Base-by-base conservation (phyloP, 2,888 invertebrate species). In the Poecilus cupreus region DNA sequence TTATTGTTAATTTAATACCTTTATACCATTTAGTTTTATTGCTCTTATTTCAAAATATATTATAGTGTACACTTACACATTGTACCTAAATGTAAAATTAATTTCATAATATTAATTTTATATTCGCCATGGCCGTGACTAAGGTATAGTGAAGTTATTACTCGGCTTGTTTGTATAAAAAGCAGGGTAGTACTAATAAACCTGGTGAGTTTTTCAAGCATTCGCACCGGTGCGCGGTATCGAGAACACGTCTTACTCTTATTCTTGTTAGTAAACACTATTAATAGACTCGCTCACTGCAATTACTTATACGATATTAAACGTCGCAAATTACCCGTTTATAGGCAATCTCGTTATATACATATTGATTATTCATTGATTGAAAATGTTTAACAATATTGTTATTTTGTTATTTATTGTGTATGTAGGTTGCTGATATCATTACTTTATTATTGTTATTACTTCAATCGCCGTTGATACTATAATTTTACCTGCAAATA, bases 201-300 rank as follows among this genome's bases (percentile, higher is more conserved):
- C 18, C 18, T 51, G 51, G 18, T 13, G 16, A 51, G 18, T 51
- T 51, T 51, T 51, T 51, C 18, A 51, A 18, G 37, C 37, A 37
- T 32, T 68, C 64, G 13, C 64, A n/a, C 24, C 60, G 60, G 60
- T 26, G 24, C 13, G 22, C 0, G n/a, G 6, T 60, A 60, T 60
- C 60, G 26, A 22, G 51, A 16, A 18, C 51, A n/a, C 43, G 13
- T n/a, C n/a, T n/a, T n/a, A 24, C 11, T 32, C 22, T 22, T 72
- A 72, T 46, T 72, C 46, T 72, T 72, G 72, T 72, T 72, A 72
- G 72, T 49, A 72, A 72, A 46, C 60, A 26, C 72, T 46, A 72
- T 46, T 72, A 72, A 72, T 72, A 72, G 46, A 16, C 18, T 37
- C 22, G 37, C 39, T 72, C 24, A n/a, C 8, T 20, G 24, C 43